These are phyloP conservation scores for Percopsis transmontana DNA, from an alignment of 2,113 vertebrate species.

Conservation along the genomic window DNA sequence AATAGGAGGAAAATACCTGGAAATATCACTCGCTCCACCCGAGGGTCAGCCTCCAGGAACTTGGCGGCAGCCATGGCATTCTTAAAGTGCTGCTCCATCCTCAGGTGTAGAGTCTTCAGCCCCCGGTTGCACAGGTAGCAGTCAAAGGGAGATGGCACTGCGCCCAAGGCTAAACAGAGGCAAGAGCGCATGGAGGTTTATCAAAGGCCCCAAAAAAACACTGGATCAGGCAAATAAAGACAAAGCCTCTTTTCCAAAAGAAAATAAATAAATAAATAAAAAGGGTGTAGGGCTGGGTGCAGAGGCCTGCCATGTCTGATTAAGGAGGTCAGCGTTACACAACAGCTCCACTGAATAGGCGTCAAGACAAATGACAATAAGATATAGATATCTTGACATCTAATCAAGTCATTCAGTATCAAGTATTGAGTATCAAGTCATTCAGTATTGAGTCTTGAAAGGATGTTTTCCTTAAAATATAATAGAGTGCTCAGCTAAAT, in stretches of 20 bases:
- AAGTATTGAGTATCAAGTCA: neutral
- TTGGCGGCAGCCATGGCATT: conserved; percentile 82
- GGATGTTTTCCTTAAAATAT: no score
- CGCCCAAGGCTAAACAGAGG: conserved; percentile 80
- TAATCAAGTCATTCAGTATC: neutral
- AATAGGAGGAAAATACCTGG: conserved; percentile 81
- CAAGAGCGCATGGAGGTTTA: neutral
- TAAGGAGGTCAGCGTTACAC: conserved; percentile 24
- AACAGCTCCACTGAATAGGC: neutral
- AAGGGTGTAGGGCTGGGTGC: conserved; percentile 10
- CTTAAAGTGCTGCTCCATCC: conserved; percentile 91
- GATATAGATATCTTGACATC: no score
- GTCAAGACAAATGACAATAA: no score
- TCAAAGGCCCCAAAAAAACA: conserved; percentile 9
- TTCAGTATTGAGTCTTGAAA: no score
- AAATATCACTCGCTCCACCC: conserved; percentile 87
- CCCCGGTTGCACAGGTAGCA: conserved; percentile 90
- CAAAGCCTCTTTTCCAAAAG: conserved; percentile 7
- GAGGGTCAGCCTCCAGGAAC: conserved; percentile 82
- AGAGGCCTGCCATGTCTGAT: conserved; percentile 23
- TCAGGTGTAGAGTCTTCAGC: conserved; percentile 88
- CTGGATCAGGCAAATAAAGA: conserved; percentile 14
- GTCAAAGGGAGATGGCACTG: conserved; percentile 91
- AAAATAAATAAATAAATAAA: no score
- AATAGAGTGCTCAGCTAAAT: no score